Conservation (phyloP, 2,888 invertebrate genomes). For the Melanotus villosus region DNA sequence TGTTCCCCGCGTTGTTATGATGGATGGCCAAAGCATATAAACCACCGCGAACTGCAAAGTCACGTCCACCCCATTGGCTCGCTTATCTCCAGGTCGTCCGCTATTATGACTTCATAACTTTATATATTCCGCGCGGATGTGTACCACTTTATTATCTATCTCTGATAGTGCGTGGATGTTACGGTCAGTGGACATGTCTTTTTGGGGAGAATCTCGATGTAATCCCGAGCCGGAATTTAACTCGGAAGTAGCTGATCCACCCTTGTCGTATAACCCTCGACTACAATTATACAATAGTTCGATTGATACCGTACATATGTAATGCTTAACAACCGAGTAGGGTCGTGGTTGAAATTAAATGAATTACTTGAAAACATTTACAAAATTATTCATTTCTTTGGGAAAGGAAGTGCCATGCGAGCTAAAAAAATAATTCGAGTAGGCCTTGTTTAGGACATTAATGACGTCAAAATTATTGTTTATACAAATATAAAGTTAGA, state of each 20-base stretch:
- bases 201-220: constrained; percentile 32
- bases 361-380: constrained; percentile 22
- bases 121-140: constrained; percentile 42
- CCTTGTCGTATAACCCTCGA: constrained; percentile 32
- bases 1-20: constrained; percentile 44
- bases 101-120: constrained; percentile 53
- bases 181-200: constrained; percentile 46
- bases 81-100: constrained; percentile 52
- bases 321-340: constrained; percentile 40
- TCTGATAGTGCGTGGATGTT: constrained; percentile 48
- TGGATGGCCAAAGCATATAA: constrained; percentile 44
- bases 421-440: no score
- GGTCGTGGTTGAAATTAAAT: constrained; percentile 1
- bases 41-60: constrained; percentile 57
- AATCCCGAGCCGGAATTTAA: constrained; percentile 41
- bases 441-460: no score
- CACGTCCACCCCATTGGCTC: constrained; percentile 65
- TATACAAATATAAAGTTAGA: no score
- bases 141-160: constrained; percentile 46
- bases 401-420: no score
- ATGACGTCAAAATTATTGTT: no score
- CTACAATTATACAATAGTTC: constrained; percentile 46
- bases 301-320: constrained; percentile 47
- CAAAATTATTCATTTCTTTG: no score
- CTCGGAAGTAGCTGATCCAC: constrained; percentile 38